Percentiles rank a stretch among this genome's conserved stretches.
phyloP scores from a whole-genome alignment of 2,797 vertebrate genomes.

The Triplophysa bombifrons region DNA sequence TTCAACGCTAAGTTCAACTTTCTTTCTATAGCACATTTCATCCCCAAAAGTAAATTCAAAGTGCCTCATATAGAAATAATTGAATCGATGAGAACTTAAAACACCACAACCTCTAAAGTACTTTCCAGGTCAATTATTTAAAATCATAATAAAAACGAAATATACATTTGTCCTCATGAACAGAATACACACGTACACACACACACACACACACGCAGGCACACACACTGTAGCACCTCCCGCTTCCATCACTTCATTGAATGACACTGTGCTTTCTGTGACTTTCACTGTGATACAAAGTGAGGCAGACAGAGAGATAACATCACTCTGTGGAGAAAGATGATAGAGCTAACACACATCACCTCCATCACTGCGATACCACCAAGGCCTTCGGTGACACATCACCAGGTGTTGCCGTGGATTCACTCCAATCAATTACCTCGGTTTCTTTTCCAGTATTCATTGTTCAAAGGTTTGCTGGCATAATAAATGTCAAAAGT shows the following conservation, averaged over 20 bases:
- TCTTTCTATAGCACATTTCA: too few relatives aligned
- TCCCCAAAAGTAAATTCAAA: too few relatives aligned
- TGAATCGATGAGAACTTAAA: too few relatives aligned
- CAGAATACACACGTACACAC: neutral
- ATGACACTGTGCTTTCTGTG: slow-evolving; percentile 47
- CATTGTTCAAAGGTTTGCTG: slow-evolving; percentile 10
- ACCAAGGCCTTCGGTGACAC: slow-evolving; percentile 61
- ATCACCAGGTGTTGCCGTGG: slow-evolving; percentile 47
- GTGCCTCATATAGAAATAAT: too few relatives aligned
- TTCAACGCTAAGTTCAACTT: too few relatives aligned
- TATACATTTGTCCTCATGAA: neutral
- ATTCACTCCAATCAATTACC: slow-evolving; percentile 60
- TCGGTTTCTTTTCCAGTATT: slow-evolving; percentile 28
- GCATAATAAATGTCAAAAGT: neutral
- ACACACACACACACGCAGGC: neutral
- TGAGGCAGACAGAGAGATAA: slow-evolving; percentile 60
- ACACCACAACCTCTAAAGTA: too few relatives aligned
- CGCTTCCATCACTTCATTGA: slow-evolving; percentile 60
- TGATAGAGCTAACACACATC: slow-evolving; percentile 40
- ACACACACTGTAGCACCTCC: slow-evolving; percentile 22
- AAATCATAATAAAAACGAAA: too few relatives aligned
- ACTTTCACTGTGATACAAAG: slow-evolving; percentile 63
- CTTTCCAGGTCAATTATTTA: too few relatives aligned
- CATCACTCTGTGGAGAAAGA: slow-evolving; percentile 58
- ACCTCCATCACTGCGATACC: slow-evolving; percentile 49